A percentile compares a stretch with the other conserved stretches of the same genome.
Evolutionary conservation across 2,113 vertebrate genomes (phyloP).

Genomic region (Gambusia affinis): DNA sequence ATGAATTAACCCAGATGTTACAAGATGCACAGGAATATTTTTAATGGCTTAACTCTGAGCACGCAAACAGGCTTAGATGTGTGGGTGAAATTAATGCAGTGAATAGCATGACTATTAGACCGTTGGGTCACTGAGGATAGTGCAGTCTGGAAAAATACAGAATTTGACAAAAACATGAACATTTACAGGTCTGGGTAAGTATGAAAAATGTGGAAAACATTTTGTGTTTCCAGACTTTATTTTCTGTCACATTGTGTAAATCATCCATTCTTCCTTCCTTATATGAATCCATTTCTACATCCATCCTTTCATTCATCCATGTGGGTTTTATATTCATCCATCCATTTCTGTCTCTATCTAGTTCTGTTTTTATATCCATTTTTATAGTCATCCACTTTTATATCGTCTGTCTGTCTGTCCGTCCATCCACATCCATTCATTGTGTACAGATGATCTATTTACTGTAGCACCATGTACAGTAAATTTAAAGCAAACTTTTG

Average conservation of each 20-base stretch:
- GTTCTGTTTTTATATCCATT: no score
- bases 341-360: no score
- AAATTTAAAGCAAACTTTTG: no score
- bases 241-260: background rate
- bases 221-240: background rate
- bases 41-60: background rate
- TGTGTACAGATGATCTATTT: no score
- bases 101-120: background rate
- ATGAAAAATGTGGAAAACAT: background rate
- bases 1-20: slow-evolving; percentile 32
- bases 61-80: background rate
- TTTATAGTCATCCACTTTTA: no score
- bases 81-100: background rate
- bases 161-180: background rate
- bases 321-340: no score
- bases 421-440: background rate
- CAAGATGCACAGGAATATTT: slow-evolving; percentile 19
- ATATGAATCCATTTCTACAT: no score
- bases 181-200: background rate
- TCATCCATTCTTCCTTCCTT: no score
- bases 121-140: background rate
- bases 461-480: no score
- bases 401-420: no score
- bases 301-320: no score
- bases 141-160: background rate